Evolutionary conservation across 2,797 vertebrate genomes (phyloP).

Genomic region (Lerista edwardsae): DNA sequence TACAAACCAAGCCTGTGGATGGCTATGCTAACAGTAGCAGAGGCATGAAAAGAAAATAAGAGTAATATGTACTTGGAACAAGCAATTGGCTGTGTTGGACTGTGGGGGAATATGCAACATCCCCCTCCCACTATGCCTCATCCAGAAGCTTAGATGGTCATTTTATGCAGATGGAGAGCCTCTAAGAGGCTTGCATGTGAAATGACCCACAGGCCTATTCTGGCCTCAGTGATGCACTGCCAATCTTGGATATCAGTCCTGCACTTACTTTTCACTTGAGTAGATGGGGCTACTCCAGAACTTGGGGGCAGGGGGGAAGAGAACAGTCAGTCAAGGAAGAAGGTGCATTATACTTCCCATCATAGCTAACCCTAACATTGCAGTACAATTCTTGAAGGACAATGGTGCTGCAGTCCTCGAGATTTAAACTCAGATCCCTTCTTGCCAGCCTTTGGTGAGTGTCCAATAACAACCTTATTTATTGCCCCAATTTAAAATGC

Average conservation of each 20-base stretch:
- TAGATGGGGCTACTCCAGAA: too few relatives aligned
- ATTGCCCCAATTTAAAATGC: conserved; percentile 29
- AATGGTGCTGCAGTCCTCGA: conserved; percentile 6
- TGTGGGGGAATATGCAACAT: background rate
- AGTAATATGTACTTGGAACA: background rate
- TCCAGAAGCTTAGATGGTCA: background rate
- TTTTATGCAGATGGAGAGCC: background rate
- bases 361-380: background rate
- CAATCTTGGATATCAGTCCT: too few relatives aligned
- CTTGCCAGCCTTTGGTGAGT: background rate
- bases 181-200: background rate
- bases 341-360: fast-evolving
- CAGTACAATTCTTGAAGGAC: conserved; percentile 16
- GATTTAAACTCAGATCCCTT: conserved; percentile 1
- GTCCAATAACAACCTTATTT: conserved; percentile 4
- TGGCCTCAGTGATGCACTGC: background rate
- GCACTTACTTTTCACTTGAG: background rate
- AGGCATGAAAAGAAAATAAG: background rate
- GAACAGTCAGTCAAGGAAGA: background rate
- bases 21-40: background rate
- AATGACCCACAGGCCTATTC: background rate
- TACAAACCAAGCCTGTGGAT: background rate
- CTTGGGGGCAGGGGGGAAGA: too few relatives aligned
- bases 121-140: background rate
- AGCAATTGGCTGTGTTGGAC: background rate